Evolutionary conservation across 2,113 vertebrate species (phyloP).

Genomic region (Silurus meridionalis): DNA sequence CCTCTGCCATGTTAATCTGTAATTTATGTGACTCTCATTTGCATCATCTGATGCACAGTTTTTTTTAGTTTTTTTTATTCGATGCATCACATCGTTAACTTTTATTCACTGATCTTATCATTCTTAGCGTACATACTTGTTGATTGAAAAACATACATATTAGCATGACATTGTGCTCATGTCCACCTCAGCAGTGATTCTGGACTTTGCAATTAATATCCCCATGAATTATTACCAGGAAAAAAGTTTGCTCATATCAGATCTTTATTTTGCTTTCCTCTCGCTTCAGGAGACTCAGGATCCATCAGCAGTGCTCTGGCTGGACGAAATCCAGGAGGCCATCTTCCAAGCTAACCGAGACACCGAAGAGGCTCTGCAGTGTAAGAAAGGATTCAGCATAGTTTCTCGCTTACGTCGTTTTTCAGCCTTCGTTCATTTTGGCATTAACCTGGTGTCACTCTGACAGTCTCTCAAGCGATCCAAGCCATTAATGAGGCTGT

Average conservation of each 20-base stretch:
- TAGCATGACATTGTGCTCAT: no score
- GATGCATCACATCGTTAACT: no score
- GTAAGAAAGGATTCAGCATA: constrained; percentile 69
- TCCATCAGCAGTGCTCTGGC: constrained; percentile 93
- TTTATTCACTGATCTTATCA: no score
- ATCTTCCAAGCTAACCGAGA: constrained; percentile 87
- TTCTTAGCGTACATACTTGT: no score
- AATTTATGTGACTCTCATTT: no score
- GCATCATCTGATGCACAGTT: background rate
- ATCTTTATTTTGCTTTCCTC: background rate
- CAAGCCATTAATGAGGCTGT: constrained; percentile 89
- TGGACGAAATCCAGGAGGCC: constrained; percentile 96
- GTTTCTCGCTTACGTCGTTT: background rate
- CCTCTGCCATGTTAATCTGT: no score
- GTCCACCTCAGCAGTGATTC: no score
- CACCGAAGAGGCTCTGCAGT: constrained; percentile 84
- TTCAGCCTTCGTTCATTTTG: background rate
- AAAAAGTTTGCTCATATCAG: background rate
- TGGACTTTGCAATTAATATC: background rate
- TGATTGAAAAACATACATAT: no score
- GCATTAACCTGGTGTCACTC: background rate
- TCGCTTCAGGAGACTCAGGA: constrained; percentile 85
- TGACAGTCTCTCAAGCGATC: constrained; percentile 88
- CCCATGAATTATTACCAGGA: background rate
- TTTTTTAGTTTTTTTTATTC: background rate